Base-by-base conservation (phyloP, 2,113 vertebrate species). In the Pardalotus punctatus region DNA sequence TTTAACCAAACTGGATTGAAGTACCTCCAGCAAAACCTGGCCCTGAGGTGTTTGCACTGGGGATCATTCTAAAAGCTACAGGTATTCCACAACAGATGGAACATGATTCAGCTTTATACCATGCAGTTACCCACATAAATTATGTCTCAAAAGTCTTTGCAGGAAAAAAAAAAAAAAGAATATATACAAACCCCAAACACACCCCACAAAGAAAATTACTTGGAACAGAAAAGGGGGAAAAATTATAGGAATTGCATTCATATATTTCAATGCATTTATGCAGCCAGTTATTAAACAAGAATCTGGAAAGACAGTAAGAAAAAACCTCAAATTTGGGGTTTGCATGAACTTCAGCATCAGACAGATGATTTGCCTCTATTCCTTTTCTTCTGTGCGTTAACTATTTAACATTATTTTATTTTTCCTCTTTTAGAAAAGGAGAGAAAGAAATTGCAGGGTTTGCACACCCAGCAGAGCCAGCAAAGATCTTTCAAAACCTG, bases 401-500 rank as follows among this genome's bases (percentile, higher is more conserved):
- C 33, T 77, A 65, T 70, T 86, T 51, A 67, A 56, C 5, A 16
- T 42, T 38, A n/a, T 45, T 91, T 92, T 81, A 54, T 71, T 87
- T 91, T 69, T 40, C 20, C 5, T 65, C 31, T 72, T 84, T 45
- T n/a, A 54, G 25, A 43, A 72, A 36, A 80, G 47, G 27, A 50
- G 9, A 66, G 24, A 60, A 77, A 84, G 28, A 56, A 81, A 72
- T 10, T 66, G 33, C 35, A 88, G 85, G 31, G 67, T 94, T 83
- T 96, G 85, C 53, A 86, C 76, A 71, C 40, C 73, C 76, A 81
- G 71, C 76, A 93, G 83, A 62, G 60, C 12, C 0, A 10, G 74
- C 54, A 93, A 71, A 92, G 69, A 87, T 90, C 66, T 85, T 85
- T 96, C 56, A 94, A 73, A 88, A 86, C 48, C 90, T 86, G 82